These are phyloP conservation scores for Ectropis crepuscularia DNA, from an alignment of 2,888 invertebrate genomes.

Conservation along the genomic window DNA sequence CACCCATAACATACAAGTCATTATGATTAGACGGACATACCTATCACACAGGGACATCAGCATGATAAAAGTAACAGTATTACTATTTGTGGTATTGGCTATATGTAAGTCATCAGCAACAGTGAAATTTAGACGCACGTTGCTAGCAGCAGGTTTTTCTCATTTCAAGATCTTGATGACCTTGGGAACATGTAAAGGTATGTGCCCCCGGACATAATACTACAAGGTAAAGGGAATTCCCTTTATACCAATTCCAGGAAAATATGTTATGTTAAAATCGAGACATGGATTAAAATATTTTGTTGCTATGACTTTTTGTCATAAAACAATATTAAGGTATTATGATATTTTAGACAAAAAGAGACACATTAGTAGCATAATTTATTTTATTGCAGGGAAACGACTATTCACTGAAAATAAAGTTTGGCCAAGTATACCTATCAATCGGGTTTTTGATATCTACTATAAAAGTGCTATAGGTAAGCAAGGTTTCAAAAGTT, in stretches of 20 bases:
- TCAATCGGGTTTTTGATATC: constrained; percentile 70
- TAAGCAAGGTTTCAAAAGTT: constrained; percentile 47
- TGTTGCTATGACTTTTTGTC: too few relatives aligned
- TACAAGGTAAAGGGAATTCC: constrained; percentile 6
- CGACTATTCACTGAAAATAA: constrained; percentile 60
- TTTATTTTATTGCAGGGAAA: constrained; percentile 48
- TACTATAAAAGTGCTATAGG: constrained; percentile 60
- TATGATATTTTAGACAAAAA: too few relatives aligned
- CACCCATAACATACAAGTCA: not conserved
- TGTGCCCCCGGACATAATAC: not conserved
- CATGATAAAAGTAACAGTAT: constrained; percentile 14
- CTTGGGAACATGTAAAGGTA: constrained; percentile 69
- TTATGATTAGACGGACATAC: not conserved
- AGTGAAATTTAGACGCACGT: constrained; percentile 49
- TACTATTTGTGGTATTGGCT: constrained; percentile 1
- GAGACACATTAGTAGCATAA: not conserved
- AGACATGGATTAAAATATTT: too few relatives aligned
- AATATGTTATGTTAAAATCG: not conserved
- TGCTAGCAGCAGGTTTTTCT: constrained; percentile 58
- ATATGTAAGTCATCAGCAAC: constrained; percentile 7
- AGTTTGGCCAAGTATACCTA: constrained; percentile 58
- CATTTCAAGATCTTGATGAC: constrained; percentile 67
- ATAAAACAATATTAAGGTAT: too few relatives aligned
- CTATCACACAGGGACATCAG: not conserved
- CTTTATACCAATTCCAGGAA: not conserved